These are phyloP conservation scores for Conops quadrifasciatus DNA, from an alignment of 2,888 invertebrate species.

Conservation along the genomic window DNA sequence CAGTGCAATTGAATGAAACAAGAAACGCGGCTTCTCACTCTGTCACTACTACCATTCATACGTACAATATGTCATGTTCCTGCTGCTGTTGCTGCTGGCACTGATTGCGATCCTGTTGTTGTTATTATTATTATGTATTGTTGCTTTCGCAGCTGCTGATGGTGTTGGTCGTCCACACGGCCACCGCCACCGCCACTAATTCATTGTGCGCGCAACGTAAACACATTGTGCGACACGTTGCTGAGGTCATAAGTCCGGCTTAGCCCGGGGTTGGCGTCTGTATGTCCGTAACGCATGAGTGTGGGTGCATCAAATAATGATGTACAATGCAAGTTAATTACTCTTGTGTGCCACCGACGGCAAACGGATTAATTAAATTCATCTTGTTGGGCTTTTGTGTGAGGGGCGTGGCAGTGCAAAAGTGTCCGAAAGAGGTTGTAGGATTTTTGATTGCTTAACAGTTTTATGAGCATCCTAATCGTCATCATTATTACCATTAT, in stretches of 20 bases:
- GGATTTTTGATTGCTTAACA: not conserved
- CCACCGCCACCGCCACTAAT: too few relatives aligned
- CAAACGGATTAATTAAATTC: conserved; percentile 62
- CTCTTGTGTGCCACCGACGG: conserved; percentile 61
- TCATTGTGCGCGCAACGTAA: too few relatives aligned
- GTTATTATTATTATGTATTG: conserved; percentile 23
- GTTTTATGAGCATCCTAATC: too few relatives aligned
- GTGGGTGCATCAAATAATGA: conserved; percentile 48
- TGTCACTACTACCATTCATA: conserved; percentile 16
- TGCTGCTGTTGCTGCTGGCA: not conserved
- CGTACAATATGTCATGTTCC: not conserved
- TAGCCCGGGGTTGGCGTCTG: conserved; percentile 38
- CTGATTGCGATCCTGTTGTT: not conserved
- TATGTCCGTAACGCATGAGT: conserved; percentile 48
- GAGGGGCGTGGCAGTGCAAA: not conserved
- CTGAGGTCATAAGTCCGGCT: conserved; percentile 34
- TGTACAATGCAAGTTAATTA: conserved; percentile 63
- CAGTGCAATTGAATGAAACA: not conserved
- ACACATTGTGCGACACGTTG: conserved; percentile 26
- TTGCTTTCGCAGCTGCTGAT: conserved; percentile 27
- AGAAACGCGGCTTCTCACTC: too few relatives aligned
- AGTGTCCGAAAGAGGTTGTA: not conserved
- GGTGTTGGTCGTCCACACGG: conserved; percentile 27
- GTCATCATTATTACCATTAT: too few relatives aligned
- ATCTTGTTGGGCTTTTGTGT: conserved; percentile 40